Base-by-base conservation (phyloP, 2,888 invertebrate genomes). In the Diarsia brunnea region DNA sequence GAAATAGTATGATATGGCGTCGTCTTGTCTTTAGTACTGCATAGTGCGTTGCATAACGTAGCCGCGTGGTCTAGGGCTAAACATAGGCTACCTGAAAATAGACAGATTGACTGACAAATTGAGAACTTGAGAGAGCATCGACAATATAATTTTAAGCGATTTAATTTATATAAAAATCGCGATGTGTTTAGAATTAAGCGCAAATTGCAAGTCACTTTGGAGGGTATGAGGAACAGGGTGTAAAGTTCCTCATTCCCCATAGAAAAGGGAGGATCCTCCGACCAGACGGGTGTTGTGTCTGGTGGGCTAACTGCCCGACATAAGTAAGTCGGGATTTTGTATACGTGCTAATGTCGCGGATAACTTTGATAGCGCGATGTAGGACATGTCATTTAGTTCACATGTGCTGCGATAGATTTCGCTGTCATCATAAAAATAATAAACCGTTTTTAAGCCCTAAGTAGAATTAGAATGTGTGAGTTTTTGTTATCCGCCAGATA, bases 11-110 rank as follows among this genome's bases (percentile, higher is more conserved):
- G 24, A 21, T 10, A 82, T 63, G 51, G n/a, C 55, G 67, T 55
- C 78, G 66, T 31, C 5, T 53, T 69, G 66, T 67, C 53, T 72
- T 85, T 21, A 64, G 31, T n/a, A 38, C 53, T 51, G 55, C 61
- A 64, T 72, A 72, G 24, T 60, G 55, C 55, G 60, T 82, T 82
- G 69, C 84, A 68, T 86, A 78, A 83, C 53, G 67, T 14, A 24
- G 38, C 38, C 69, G 67, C 61, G 69, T 73, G 69, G 21, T 82
- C 51, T 58, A 67, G 63, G 21, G 43, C 81, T 85, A 85, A 82
- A 85, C 70, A 85, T 85, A 85, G 82, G 55, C n/a, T 71, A 58
- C 14, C 75, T 76, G 60, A 83, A 53, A 85, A 82, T 82, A 82
- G 70, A 71, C 58, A 19, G 27, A 79, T 60, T 64, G 27, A 58